These are phyloP conservation scores for Caenorhabditis sinica DNA, from an alignment of 2,888 invertebrate genomes.

Conservation along the genomic window DNA sequence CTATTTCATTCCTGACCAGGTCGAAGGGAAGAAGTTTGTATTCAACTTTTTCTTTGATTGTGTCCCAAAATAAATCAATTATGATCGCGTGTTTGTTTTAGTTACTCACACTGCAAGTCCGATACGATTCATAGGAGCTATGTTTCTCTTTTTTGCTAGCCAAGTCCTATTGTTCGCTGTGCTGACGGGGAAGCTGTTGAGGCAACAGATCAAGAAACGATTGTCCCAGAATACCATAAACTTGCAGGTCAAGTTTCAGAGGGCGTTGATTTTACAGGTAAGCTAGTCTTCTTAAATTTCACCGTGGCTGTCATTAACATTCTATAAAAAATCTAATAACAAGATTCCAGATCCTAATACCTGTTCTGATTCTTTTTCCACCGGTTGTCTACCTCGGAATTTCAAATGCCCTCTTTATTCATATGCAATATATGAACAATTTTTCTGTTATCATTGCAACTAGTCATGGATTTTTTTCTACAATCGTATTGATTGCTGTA, in stretches of 20 bases:
- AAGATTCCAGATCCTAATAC: slow-evolving; percentile 10
- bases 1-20: neutral
- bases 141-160: neutral
- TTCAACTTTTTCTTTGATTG: neutral
- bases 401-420: neutral
- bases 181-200: neutral
- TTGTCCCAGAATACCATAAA: neutral
- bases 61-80: neutral
- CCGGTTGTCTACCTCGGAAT: neutral
- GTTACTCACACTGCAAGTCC: neutral
- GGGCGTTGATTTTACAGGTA: slow-evolving; percentile 14
- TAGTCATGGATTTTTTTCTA: slow-evolving; percentile 11
- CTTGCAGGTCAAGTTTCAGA: slow-evolving; percentile 10
- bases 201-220: neutral
- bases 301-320: neutral
- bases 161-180: neutral
- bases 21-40: neutral
- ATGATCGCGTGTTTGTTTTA: neutral
- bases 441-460: neutral
- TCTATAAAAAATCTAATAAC: neutral
- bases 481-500: slow-evolving; percentile 12
- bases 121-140: neutral
- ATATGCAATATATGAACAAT: slow-evolving; percentile 23
- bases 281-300: too few species aligned
- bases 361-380: neutral